Conservation (phyloP, 2,797 vertebrate genomes). For the Pipistrellus kuhlii region DNA sequence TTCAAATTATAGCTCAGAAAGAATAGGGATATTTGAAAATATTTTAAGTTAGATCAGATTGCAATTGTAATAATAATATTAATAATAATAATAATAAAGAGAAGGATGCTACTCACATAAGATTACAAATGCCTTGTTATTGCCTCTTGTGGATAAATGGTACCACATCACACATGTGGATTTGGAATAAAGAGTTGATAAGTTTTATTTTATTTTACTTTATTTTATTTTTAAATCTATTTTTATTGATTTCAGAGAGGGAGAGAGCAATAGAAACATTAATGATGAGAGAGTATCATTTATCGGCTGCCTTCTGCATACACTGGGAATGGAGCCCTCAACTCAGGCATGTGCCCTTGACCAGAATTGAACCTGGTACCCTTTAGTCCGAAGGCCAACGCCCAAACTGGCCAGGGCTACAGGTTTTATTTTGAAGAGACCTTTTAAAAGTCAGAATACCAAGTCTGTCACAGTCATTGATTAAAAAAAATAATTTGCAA, state of each 20-base stretch:
- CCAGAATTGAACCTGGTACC: no score
- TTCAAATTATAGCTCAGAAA: slow-evolving; percentile 25
- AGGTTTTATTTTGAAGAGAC: slow-evolving; percentile 71
- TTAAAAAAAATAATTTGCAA: slow-evolving; percentile 30
- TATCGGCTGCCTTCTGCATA: no score
- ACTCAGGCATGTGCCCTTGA: no score
- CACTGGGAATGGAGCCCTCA: no score
- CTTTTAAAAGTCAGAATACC: slow-evolving; percentile 81
- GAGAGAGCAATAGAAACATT: no score
- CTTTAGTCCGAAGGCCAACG: no score
- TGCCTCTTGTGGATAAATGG: slow-evolving; percentile 79
- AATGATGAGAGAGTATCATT: no score
- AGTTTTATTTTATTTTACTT: slow-evolving; percentile 77
- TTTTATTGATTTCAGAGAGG: no score
- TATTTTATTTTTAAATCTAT: no score
- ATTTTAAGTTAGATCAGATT: slow-evolving; percentile 2
- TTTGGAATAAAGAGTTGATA: slow-evolving; percentile 81
- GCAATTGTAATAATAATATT: background rate
- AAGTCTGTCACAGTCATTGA: slow-evolving; percentile 70
- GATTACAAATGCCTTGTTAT: slow-evolving; percentile 72
- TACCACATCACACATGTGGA: slow-evolving; percentile 80
- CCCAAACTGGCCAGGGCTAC: no score
- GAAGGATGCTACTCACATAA: background rate
- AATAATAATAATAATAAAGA: background rate
- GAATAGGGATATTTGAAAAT: background rate